Evolutionary conservation across 92 coral and sea anemone species (phyloP), one percentile per base, ranked within the genome.

Genomic region (Porites rus): DNA sequence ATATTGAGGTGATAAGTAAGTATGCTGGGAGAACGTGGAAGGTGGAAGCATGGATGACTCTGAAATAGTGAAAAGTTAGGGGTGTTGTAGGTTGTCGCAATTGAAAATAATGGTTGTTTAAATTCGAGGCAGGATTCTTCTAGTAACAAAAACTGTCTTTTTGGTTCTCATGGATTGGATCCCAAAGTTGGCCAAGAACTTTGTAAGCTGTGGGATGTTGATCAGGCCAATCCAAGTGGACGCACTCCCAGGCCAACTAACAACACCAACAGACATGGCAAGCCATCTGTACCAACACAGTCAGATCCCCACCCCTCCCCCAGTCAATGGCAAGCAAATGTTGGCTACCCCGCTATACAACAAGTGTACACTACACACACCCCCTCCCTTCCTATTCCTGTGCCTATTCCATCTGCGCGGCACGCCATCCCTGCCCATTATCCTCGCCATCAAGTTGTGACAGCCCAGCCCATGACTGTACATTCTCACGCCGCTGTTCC

Each of bases 171-270:
- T 98, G 99, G 95, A 75, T 86, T 97, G 72, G 98, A 97, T 64
- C 98, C 99, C 4, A 95, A 90, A 51, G 89, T 97, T 43, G 99
- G 99, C 14, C 96, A 83, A 51, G 98, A 96, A 50, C 84, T 97
- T 82, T 93, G 99, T 72, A 95, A 92, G 65, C 86, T 95, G 75
- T 97, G 99, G 99, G 96, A 95, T 74, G 78, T 85, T 56, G 95
- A 90, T 6, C 88, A 87, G 38, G n/a, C 80, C 22, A 85, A 50
- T 46, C 86, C 77, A 52, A 80, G 43, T 20, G 80, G 85, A 59
- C 88, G 81, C 84, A 89, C 56, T 46, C 78, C 90, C 43, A 74
- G 76, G 60, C 16, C 84, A 52, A 46, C 89, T 60, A 50, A 43
- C 58, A 80, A n/a, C 76, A 60, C 18, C 83, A 54, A 51, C 78